Evolutionary conservation across 2,797 vertebrate genomes (phyloP).

Genomic region (Acanthornis magna): DNA sequence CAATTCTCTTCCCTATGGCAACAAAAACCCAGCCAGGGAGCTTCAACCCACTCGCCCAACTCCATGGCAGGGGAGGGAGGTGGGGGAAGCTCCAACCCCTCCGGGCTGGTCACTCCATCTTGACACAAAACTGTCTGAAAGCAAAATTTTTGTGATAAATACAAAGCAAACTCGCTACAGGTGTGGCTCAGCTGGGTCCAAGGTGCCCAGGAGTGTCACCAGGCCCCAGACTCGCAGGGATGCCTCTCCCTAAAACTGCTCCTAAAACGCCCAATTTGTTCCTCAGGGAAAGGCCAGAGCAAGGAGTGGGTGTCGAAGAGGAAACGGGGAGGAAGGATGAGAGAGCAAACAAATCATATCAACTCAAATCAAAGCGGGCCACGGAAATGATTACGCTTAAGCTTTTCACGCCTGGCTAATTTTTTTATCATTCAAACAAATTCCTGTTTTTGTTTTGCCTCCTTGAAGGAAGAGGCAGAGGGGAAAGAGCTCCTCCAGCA

Average conservation of each 20-base stretch:
- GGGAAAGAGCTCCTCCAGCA: slow-evolving; percentile 17
- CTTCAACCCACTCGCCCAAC: not conserved
- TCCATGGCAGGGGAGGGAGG: not conserved
- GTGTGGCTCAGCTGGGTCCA: not conserved
- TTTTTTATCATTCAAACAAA: slow-evolving; percentile 46
- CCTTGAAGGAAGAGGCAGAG: slow-evolving; percentile 16
- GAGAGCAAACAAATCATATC: not conserved
- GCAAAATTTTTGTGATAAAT: not conserved
- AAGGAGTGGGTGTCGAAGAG: not conserved
- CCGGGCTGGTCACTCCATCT: not conserved
- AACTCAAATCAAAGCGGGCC: not conserved
- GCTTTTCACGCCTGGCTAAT: slow-evolving; percentile 38
- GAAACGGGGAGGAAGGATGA: not conserved
- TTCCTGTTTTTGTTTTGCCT: slow-evolving; percentile 36
- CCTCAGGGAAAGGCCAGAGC: not conserved
- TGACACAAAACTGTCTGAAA: not conserved
- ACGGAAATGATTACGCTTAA: not conserved
- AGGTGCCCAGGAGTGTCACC: not conserved
- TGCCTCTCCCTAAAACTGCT: not conserved
- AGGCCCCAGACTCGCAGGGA: not conserved
- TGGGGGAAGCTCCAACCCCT: not conserved
- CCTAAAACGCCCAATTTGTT: not conserved
- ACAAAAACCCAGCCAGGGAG: slow-evolving; percentile 39
- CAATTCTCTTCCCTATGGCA: slow-evolving; percentile 45
- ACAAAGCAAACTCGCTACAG: not conserved